These are phyloP conservation scores for Psilopogon haemacephalus DNA, from an alignment of 2,113 vertebrate genomes.

Conservation along the genomic window DNA sequence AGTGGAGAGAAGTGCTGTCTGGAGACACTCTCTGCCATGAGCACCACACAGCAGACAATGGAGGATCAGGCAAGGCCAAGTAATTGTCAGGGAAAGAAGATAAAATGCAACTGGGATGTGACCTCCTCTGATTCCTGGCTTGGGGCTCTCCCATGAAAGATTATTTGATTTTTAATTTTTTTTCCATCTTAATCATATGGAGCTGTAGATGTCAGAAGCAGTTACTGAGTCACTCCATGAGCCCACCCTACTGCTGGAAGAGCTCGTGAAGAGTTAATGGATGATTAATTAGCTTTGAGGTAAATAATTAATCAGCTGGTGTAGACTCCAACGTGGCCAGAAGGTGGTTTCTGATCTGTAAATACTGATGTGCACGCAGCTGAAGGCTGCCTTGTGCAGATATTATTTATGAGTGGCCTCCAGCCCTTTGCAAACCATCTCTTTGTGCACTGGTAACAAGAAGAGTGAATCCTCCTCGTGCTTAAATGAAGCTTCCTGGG, in stretches of 20 bases:
- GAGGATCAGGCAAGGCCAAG: background rate
- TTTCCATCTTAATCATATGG: background rate
- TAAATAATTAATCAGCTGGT: slow-evolving; percentile 43
- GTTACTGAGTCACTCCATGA: background rate
- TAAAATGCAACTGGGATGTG: background rate
- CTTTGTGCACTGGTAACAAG: background rate
- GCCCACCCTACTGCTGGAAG: background rate
- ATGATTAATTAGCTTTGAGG: slow-evolving; percentile 48
- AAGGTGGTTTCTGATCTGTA: slow-evolving; percentile 28
- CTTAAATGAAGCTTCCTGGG: too few relatives aligned
- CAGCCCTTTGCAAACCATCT: background rate
- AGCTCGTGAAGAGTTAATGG: slow-evolving; percentile 24
- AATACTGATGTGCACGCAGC: background rate
- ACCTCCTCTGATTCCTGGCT: background rate
- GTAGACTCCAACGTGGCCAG: slow-evolving; percentile 1
- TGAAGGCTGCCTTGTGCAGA: background rate
- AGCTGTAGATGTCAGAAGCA: background rate
- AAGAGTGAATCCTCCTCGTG: too few relatives aligned
- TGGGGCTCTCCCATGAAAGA: background rate
- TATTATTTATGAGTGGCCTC: background rate
- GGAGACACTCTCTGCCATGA: background rate
- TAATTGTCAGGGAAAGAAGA: background rate
- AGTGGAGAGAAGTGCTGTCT: background rate
- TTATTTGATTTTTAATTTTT: background rate
- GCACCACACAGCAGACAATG: background rate